Evolutionary conservation across 2,113 vertebrate species (phyloP).

Genomic region (Peucedramus taeniatus): DNA sequence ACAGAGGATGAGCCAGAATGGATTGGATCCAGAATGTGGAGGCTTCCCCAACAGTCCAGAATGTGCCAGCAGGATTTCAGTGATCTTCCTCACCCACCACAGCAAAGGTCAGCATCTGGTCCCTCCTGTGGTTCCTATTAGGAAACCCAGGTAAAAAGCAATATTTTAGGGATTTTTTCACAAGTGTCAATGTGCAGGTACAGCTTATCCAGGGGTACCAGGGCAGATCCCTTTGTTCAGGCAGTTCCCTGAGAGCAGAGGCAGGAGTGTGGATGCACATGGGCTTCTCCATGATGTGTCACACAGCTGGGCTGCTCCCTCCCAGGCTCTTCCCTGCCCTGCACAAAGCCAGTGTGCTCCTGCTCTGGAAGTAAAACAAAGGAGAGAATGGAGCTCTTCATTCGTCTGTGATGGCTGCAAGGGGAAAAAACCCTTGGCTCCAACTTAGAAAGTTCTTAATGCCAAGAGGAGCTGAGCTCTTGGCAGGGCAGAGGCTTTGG

Average conservation of each 20-base stretch:
- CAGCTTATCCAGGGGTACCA: background rate
- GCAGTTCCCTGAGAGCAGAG: background rate
- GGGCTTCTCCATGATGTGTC: background rate
- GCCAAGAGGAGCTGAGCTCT: background rate
- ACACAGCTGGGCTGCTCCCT: background rate
- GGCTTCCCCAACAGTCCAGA: background rate
- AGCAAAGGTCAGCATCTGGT: background rate
- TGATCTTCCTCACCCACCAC: background rate
- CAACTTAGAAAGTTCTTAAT: background rate
- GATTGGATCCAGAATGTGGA: fast-evolving
- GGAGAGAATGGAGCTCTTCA: background rate
- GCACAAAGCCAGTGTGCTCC: background rate
- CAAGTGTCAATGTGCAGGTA: background rate
- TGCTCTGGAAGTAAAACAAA: background rate
- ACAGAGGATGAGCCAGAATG: fast-evolving
- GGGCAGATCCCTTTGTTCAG: background rate
- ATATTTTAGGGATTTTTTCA: background rate
- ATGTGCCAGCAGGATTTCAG: background rate
- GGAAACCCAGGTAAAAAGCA: background rate
- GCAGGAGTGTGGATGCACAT: background rate
- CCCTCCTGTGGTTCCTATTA: background rate
- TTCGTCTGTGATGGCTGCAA: background rate
- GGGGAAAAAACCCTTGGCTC: background rate
- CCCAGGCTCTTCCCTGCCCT: background rate
- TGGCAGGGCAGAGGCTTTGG: background rate